Evolutionary conservation across 2,797 vertebrate species (phyloP).

Genomic region (Rhinatrema bivittatum): DNA sequence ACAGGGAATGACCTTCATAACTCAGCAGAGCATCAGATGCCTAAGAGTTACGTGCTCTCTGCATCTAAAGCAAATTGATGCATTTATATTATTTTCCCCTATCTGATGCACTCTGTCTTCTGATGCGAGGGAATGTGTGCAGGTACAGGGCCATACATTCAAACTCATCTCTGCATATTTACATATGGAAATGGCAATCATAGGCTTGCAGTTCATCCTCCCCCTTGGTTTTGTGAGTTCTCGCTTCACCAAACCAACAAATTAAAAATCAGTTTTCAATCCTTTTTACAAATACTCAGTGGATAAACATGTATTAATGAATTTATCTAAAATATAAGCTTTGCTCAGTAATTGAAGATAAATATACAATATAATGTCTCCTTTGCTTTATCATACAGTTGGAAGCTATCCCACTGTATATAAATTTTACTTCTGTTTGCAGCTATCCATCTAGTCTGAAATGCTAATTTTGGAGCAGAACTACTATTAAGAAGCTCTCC

Average conservation of each 20-base stretch:
- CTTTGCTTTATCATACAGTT: too few relatives aligned
- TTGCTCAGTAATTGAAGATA: slow-evolving; percentile 48
- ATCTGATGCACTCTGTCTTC: too few relatives aligned
- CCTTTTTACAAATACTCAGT: slow-evolving; percentile 44
- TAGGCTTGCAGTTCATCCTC: slow-evolving; percentile 1
- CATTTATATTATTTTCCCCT: too few relatives aligned
- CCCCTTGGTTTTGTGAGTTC: slow-evolving; percentile 24
- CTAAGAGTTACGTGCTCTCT: slow-evolving; percentile 24
- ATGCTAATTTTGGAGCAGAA: too few relatives aligned
- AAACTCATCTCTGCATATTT: slow-evolving; percentile 14
- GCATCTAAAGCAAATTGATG: slow-evolving; percentile 20
- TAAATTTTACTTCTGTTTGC: too few relatives aligned
- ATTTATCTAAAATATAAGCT: slow-evolving; percentile 47
- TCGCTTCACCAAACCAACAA: slow-evolving; percentile 43
- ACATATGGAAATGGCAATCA: slow-evolving; percentile 23
- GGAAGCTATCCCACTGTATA: too few relatives aligned
- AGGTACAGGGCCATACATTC: neutral
- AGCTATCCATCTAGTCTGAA: too few relatives aligned
- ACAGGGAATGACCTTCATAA: slow-evolving; percentile 33
- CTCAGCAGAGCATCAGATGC: slow-evolving; percentile 4
- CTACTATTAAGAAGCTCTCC: too few relatives aligned
- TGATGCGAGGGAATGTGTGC: too few relatives aligned
- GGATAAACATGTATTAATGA: slow-evolving; percentile 55
- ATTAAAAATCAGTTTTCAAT: slow-evolving; percentile 50
- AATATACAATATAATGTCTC: slow-evolving; percentile 32